Conservation (phyloP, 2,113 vertebrate genomes). For the Panurus biarmicus region DNA sequence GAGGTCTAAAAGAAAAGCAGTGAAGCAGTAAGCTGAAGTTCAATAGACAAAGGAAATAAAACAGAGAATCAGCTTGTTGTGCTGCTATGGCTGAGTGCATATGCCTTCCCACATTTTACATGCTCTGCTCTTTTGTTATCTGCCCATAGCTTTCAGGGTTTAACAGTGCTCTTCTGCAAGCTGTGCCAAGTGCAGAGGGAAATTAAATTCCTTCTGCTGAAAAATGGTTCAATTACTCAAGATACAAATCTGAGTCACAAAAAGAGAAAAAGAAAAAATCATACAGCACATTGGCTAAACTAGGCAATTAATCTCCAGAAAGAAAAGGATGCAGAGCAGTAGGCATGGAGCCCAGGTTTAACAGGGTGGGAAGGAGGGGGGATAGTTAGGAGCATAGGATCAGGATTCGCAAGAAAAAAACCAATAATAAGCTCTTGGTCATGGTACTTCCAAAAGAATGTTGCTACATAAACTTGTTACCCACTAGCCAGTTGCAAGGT, state of each 20-base stretch:
- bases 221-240: neutral
- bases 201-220: neutral
- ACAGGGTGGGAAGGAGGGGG: accelerated
- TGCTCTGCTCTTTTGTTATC: neutral
- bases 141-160: neutral
- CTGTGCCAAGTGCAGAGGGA: neutral
- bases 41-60: neutral
- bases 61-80: neutral
- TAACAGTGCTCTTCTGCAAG: neutral
- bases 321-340: neutral
- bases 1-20: neutral
- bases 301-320: neutral
- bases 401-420: neutral
- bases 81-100: neutral
- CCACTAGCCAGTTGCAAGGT: neutral
- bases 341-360: neutral
- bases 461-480: neutral
- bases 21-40: neutral
- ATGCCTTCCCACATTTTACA: neutral
- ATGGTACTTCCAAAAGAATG: neutral
- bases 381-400: neutral
- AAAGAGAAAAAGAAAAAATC: neutral
- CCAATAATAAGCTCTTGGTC: neutral
- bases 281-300: neutral
- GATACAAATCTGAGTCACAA: neutral